Conservation (phyloP, 2,888 invertebrate genomes). For the Platerodrilus igneus region DNA sequence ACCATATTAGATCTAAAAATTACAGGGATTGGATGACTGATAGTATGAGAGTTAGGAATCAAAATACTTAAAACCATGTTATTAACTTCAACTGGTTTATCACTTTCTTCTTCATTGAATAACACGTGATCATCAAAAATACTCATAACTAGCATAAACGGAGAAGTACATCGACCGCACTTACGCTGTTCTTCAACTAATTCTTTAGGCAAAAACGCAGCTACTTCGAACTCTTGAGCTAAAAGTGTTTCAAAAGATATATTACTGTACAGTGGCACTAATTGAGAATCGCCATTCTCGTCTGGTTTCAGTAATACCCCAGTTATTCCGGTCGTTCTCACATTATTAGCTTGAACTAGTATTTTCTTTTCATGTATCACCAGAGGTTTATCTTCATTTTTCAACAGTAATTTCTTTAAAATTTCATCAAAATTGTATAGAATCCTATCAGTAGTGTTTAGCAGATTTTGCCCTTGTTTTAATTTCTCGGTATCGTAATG, state of each 20-base stretch:
- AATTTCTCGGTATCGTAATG: not conserved
- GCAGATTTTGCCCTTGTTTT: not conserved
- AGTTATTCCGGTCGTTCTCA: not conserved
- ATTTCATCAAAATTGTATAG: constrained; percentile 2
- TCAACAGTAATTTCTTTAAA: not conserved
- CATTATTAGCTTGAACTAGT: not conserved
- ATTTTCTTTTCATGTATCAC: not conserved
- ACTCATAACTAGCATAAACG: constrained; percentile 9
- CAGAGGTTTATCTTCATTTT: not conserved
- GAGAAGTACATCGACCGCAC: not conserved
- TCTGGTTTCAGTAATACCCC: not conserved
- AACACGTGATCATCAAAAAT: constrained; percentile 21
- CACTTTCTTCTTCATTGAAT: constrained; percentile 14
- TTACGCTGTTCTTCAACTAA: constrained; percentile 15
- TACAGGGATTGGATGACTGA: constrained; percentile 49
- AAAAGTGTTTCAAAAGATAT: not conserved
- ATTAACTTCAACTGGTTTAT: constrained; percentile 37
- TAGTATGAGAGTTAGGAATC: constrained; percentile 53
- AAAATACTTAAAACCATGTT: constrained; percentile 55
- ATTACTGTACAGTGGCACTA: not conserved
- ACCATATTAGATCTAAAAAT: constrained; percentile 41
- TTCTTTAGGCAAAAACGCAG: constrained; percentile 24
- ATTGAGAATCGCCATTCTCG: not conserved
- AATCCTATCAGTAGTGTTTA: constrained; percentile 2
- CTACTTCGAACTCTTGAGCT: constrained; percentile 14